A percentile compares a stretch with the other conserved stretches of the same genome.
Conservation (phyloP, 2,113 vertebrate genomes). For the Oryctolagus cuniculus region mOryCun1.1 NC_091435.1:134375501-134376000, state of each 20-base stretch:
- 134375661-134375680: background rate
- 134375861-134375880: background rate
- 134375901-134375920: background rate
- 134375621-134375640: slow-evolving; percentile 33
- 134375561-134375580: background rate
- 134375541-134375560: slow-evolving; percentile 5
- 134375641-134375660: background rate
- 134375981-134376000: background rate
- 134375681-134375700: background rate
- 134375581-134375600: background rate
- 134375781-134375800: slow-evolving; percentile 38
- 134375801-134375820: background rate
- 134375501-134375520: background rate
- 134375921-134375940: background rate
- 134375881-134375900: background rate
- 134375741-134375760: background rate
- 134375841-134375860: background rate
- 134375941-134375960: background rate
- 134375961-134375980: background rate
- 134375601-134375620: slow-evolving; percentile 35
- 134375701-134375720: slow-evolving; percentile 32
- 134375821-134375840: background rate
- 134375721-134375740: background rate
- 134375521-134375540: background rate
- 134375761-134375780: background rate